Conservation (phyloP, 2,113 vertebrate species). For the Balaeniceps rex region DNA sequence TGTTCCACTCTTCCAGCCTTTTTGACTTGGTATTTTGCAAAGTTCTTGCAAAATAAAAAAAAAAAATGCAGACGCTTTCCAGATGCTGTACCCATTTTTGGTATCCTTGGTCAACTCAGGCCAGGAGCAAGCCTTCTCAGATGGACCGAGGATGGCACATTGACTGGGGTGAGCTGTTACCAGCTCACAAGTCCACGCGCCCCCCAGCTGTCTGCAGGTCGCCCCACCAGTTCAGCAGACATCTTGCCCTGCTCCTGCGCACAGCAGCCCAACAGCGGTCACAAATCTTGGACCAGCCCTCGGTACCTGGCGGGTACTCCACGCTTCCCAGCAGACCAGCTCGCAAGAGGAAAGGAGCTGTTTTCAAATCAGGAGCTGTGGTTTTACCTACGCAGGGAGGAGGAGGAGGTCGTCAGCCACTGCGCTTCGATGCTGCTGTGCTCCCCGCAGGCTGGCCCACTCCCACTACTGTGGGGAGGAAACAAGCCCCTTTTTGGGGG, state of each 20-base stretch:
- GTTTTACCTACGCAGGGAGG: neutral
- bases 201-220: too few relatives aligned
- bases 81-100: neutral
- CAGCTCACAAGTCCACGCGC: neutral
- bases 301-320: rapidly evolving
- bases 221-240: neutral
- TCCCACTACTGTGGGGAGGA: neutral
- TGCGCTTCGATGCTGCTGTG: rapidly evolving
- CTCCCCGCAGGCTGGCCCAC: neutral
- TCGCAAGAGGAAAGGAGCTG: neutral
- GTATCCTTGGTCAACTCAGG: rapidly evolving
- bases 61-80: neutral
- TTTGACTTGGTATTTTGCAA: neutral
- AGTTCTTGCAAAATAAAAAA: neutral
- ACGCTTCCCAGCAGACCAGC: rapidly evolving
- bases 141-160: rapidly evolving
- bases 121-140: neutral
- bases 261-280: neutral
- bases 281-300: neutral
- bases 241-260: neutral
- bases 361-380: neutral
- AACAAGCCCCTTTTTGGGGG: neutral
- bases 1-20: neutral
- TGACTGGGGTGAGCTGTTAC: neutral
- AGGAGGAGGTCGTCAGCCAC: too few relatives aligned